Conservation (phyloP, 2,888 invertebrate species). For the Drosophila engyochracea region DNA sequence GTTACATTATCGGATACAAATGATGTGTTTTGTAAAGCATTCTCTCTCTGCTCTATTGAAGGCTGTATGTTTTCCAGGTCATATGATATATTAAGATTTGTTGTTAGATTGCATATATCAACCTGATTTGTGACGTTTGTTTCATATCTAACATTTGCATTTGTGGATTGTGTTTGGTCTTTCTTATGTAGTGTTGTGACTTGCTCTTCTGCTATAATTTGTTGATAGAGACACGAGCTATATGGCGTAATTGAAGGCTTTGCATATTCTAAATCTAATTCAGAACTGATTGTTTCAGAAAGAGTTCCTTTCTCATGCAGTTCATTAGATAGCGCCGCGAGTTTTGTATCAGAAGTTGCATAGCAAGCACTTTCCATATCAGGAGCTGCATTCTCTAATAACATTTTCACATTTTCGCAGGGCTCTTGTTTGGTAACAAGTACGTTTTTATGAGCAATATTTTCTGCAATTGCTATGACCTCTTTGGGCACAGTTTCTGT, state of each 20-base stretch:
- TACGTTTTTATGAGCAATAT: constrained; percentile 49
- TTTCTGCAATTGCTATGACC: constrained; percentile 27
- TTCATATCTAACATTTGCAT: constrained; percentile 45
- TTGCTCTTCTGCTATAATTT: constrained; percentile 67
- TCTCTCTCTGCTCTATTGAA: constrained; percentile 24
- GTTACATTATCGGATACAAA: constrained; percentile 27
- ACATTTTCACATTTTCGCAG: constrained; percentile 60
- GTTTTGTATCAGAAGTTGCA: constrained; percentile 31
- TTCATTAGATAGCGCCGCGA: constrained; percentile 51
- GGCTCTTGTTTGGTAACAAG: constrained; percentile 60
- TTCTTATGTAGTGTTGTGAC: constrained; percentile 48
- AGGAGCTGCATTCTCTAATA: constrained; percentile 29
- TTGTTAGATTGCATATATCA: constrained; percentile 24
- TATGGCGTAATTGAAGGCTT: constrained; percentile 59
- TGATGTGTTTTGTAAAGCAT: constrained; percentile 29
- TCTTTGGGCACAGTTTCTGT: constrained; percentile 15
- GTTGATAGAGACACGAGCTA: constrained; percentile 75
- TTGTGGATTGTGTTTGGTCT: constrained; percentile 35
- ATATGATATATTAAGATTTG: constrained; percentile 10
- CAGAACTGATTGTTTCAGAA: constrained; percentile 25
- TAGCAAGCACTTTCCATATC: constrained; percentile 45
- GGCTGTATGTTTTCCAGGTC: constrained; percentile 23
- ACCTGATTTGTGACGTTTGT: constrained; percentile 35
- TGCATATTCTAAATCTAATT: constrained; percentile 32
- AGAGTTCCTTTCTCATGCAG: constrained; percentile 57